Evolutionary conservation across 2,888 invertebrate species (phyloP).

Genomic region (Drosophila trichaetosa): DNA sequence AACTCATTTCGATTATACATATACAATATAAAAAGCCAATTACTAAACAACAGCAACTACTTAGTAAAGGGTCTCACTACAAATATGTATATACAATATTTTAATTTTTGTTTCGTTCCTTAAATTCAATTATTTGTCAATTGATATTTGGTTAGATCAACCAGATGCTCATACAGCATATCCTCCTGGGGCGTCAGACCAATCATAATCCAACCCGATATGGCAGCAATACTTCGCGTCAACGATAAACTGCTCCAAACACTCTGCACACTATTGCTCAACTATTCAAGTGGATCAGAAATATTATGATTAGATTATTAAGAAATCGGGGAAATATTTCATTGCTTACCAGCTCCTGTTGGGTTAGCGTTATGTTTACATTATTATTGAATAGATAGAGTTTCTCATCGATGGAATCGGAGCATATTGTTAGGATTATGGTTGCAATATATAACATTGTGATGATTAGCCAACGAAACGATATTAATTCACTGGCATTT

Average conservation of each 20-base stretch:
- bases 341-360: slow-evolving; percentile 83
- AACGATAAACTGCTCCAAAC: slow-evolving; percentile 86
- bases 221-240: slow-evolving; percentile 86
- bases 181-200: slow-evolving; percentile 86
- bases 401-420: slow-evolving; percentile 84
- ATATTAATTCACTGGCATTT: slow-evolving; percentile 83
- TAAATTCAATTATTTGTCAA: slow-evolving; percentile 84
- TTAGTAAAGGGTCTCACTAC: slow-evolving; percentile 50
- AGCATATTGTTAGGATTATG: slow-evolving; percentile 85
- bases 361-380: slow-evolving; percentile 82
- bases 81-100: slow-evolving; percentile 39
- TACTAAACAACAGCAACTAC: slow-evolving; percentile 71
- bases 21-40: slow-evolving; percentile 73
- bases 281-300: slow-evolving; percentile 60
- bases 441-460: slow-evolving; percentile 85
- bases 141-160: slow-evolving; percentile 85
- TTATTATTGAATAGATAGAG: slow-evolving; percentile 82
- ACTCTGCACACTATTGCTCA: slow-evolving; percentile 85
- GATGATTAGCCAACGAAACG: slow-evolving; percentile 85
- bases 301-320: not conserved
- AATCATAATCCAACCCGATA: slow-evolving; percentile 86
- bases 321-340: not conserved
- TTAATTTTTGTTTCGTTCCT: slow-evolving; percentile 43
- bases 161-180: slow-evolving; percentile 86
- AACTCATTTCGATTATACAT: slow-evolving; percentile 57